These are phyloP conservation scores for Uloborus diversus DNA, from an alignment of 1,140 invertebrate species.

Conservation along the genomic window DNA sequence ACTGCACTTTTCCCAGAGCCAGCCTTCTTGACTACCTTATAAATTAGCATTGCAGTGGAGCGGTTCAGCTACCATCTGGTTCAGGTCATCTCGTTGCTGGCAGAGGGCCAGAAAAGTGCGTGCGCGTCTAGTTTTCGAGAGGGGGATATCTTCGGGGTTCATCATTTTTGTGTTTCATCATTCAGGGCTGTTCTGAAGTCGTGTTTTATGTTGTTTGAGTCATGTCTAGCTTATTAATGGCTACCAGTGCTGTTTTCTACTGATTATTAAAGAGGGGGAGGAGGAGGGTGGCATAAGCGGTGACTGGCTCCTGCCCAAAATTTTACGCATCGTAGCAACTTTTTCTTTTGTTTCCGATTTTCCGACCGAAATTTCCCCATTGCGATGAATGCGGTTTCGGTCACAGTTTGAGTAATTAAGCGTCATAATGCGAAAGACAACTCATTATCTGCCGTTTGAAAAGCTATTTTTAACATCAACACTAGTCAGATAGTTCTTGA, in stretches of 20 bases:
- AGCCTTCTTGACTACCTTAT: background rate
- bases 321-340: too few species aligned
- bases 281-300: background rate
- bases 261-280: slow-evolving; percentile 22
- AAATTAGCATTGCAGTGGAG: slow-evolving; percentile 14
- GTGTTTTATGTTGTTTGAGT: slow-evolving; percentile 5
- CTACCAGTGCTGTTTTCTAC: background rate
- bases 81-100: slow-evolving; percentile 25
- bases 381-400: too few species aligned
- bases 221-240: slow-evolving; percentile 44
- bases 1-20: background rate
- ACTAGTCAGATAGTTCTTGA: too few species aligned
- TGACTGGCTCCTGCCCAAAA: slow-evolving; percentile 18
- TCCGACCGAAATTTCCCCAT: background rate
- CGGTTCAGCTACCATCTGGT: background rate
- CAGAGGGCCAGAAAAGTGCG: slow-evolving; percentile 14
- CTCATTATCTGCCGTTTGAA: too few species aligned
- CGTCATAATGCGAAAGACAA: too few species aligned
- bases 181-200: background rate
- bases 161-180: slow-evolving; percentile 38
- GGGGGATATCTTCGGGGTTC: background rate
- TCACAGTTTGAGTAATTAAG: too few species aligned
- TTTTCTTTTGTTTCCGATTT: background rate
- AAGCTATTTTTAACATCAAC: too few species aligned
- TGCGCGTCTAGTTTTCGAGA: background rate